Base-by-base conservation (phyloP, 2,888 invertebrate genomes). In the Conistra vaccinii region DNA sequence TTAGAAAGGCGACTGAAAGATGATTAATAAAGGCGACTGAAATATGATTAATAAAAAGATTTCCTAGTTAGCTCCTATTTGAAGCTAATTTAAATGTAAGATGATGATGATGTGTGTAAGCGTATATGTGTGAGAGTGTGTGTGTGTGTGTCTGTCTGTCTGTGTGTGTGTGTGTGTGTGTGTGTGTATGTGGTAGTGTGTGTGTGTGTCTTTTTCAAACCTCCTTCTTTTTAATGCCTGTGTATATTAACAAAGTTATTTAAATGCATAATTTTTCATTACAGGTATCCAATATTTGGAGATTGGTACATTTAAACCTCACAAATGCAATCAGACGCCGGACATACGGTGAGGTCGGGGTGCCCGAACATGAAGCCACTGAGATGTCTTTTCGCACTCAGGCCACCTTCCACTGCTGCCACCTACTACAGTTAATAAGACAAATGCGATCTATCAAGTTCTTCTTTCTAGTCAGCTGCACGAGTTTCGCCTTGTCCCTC, bases 381-480 rank as follows among this genome's bases (percentile, higher is more conserved):
- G 87, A 88, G 75, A 93, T 94, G 93, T 75, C 80, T 83, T 65
- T 65, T 60, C 83, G 75, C 60, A 78, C 69, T 72, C 71, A 78
- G 81, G 84, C 81, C 57, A 73, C 76, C 74, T 85, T 83, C 66
- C 73, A 87, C 55, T 66, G 76, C 70, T 83, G 83, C 73, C 69
- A 87, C 66, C 71, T 78, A 70, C 71, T 78, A 70, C 73, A 69
- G 53, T 68, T 85, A 85, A 20, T 92, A 75, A 92, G 86, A 69
- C 91, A 90, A 73, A 90, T 91, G 83, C 81, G 89, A 61, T 87
- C 89, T n/a, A 76, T 89, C 14, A 90, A 91, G 69, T 88, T 90
- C 70, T 90, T 95, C 74, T 88, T 93, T 67, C 68, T 93, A 14
- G 83, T 94, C 58, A 89, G 89, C 67, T 91, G 89, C 70, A 83